phyloP scores from a whole-genome alignment of 2,113 vertebrate species.

The Hemicordylus capensis region DNA sequence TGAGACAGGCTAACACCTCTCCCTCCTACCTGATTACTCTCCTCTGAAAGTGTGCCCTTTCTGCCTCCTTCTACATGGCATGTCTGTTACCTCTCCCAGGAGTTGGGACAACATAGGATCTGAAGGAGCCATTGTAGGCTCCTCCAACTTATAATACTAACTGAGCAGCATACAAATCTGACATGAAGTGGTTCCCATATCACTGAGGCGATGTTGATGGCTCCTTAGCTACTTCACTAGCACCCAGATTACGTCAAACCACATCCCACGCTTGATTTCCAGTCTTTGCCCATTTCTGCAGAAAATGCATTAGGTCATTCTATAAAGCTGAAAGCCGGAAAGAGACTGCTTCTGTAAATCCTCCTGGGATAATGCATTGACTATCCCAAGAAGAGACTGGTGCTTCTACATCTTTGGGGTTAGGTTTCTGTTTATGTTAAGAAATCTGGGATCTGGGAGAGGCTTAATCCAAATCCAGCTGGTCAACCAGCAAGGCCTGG shows the following conservation, averaged over 20 bases:
- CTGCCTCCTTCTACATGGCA: neutral
- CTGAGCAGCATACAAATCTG: neutral
- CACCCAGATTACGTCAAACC: neutral
- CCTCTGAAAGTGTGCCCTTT: neutral
- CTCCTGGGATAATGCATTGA: neutral
- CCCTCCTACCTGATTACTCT: neutral
- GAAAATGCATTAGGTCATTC: neutral
- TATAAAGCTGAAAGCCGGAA: rapidly evolving
- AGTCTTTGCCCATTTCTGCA: neutral
- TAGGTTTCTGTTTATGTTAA: constrained; percentile 31
- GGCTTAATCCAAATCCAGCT: constrained; percentile 15
- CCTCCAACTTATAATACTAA: neutral
- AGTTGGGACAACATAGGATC: neutral
- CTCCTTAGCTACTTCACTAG: neutral
- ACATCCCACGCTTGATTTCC: neutral
- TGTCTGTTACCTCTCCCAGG: neutral
- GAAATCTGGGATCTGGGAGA: constrained; percentile 11
- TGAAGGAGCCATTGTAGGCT: neutral
- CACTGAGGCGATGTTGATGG: neutral
- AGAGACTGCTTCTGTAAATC: neutral
- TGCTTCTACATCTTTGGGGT: constrained; percentile 6
- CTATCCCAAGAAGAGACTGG: neutral
- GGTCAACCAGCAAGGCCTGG: constrained; percentile 46
- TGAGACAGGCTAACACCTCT: neutral
- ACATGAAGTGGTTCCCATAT: neutral